phyloP scores from a whole-genome alignment of 2,888 invertebrate genomes.

The Meta bourneti region DNA sequence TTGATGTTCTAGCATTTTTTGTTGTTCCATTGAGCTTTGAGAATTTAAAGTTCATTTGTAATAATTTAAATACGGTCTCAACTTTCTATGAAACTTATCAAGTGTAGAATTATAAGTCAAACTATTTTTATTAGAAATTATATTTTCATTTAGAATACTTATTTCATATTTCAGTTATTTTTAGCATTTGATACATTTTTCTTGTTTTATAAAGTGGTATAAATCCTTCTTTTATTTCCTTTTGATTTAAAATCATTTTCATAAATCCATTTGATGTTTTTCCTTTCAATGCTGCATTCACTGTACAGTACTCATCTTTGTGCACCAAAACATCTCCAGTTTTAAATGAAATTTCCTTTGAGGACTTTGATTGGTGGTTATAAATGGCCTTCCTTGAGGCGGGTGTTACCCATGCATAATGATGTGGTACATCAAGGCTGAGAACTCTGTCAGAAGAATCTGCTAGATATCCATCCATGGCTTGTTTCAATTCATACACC shows the following conservation, averaged over 20 bases:
- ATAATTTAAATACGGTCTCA: background rate
- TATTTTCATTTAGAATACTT: background rate
- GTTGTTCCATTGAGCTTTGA: too few species aligned
- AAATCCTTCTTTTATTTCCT: slow-evolving; percentile 44
- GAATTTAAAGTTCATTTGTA: background rate
- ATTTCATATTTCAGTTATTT: background rate
- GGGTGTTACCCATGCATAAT: slow-evolving; percentile 65
- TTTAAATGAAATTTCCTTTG: slow-evolving; percentile 53
- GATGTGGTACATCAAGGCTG: slow-evolving; percentile 62
- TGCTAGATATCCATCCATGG: slow-evolving; percentile 18
- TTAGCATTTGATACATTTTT: slow-evolving; percentile 45
- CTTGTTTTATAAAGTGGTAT: slow-evolving; percentile 65
- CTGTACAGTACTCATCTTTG: slow-evolving; percentile 49
- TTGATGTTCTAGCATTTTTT: too few species aligned
- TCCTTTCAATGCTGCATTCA: slow-evolving; percentile 54
- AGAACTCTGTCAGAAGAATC: slow-evolving; percentile 30
- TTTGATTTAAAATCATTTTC: slow-evolving; percentile 40
- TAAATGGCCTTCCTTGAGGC: slow-evolving; percentile 56
- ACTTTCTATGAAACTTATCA: background rate
- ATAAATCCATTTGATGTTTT: slow-evolving; percentile 55
- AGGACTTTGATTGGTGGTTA: slow-evolving; percentile 49
- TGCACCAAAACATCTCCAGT: slow-evolving; percentile 51
- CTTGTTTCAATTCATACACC: slow-evolving; percentile 59
- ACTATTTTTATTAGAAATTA: background rate
- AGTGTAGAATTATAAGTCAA: background rate